Evolutionary conservation across 1,140 invertebrate species (phyloP).

Genomic region (Adelges cooleyi): DNA sequence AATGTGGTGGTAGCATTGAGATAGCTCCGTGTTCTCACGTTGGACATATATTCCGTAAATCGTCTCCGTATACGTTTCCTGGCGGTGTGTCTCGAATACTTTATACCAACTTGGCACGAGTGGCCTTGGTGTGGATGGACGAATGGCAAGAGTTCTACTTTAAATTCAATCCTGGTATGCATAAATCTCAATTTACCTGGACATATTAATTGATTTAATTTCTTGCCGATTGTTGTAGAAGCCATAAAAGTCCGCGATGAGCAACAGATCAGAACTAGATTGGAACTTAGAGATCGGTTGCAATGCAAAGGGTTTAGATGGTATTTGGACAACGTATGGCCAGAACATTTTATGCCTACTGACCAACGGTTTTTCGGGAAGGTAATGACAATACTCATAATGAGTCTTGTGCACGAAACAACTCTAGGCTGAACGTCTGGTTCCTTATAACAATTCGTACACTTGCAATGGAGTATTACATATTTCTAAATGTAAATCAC

Average conservation of each 20-base stretch:
- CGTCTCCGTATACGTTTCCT: conserved; percentile 83
- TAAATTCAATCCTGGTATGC: conserved; percentile 54
- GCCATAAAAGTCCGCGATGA: conserved; percentile 47
- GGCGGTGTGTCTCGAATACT: conserved; percentile 76
- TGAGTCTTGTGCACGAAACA: too few species aligned
- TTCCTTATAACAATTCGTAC: too few species aligned
- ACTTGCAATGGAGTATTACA: too few species aligned
- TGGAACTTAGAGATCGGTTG: conserved; percentile 61
- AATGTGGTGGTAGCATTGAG: conserved; percentile 89
- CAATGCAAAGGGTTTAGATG: conserved; percentile 84
- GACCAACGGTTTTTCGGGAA: conserved; percentile 69
- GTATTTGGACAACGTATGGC: conserved; percentile 90
- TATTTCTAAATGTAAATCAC: too few species aligned
- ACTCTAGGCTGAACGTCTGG: too few species aligned
- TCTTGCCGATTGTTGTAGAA: conserved; percentile 40
- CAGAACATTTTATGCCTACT: conserved; percentile 80
- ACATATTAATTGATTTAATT: background rate
- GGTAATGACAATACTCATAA: conserved; percentile 38
- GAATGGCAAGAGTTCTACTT: conserved; percentile 87
- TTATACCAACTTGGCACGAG: conserved; percentile 76
- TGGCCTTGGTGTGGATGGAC: conserved; percentile 88
- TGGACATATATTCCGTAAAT: conserved; percentile 93
- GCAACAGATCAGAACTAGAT: conserved; percentile 58
- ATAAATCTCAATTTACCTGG: background rate
- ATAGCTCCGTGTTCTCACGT: conserved; percentile 94